phyloP scores from a whole-genome alignment of 1,140 invertebrate genomes.

The Drosophila dunni region DNA sequence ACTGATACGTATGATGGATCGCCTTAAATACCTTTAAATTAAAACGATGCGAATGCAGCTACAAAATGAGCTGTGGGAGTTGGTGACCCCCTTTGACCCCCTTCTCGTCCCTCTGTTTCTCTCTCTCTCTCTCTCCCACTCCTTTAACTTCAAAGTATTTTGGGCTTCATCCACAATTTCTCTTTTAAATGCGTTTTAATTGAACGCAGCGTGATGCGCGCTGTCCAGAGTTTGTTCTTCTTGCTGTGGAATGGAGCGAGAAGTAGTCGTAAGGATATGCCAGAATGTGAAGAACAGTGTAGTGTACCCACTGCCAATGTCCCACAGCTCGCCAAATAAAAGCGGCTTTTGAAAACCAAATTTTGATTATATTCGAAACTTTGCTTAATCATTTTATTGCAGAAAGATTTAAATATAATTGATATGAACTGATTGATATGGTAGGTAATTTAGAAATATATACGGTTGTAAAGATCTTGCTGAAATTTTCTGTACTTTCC shows the following conservation, averaged over 20 bases:
- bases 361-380: no score
- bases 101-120: no score
- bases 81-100: constrained; percentile 1
- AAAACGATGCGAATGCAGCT: constrained; percentile 63
- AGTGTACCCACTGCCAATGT: no score
- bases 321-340: no score
- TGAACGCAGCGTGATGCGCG: constrained; percentile 63
- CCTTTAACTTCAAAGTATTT: constrained; percentile 9
- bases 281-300: background rate
- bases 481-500: no score
- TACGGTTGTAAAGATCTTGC: no score
- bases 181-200: constrained; percentile 76
- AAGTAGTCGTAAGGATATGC: background rate
- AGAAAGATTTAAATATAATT: no score
- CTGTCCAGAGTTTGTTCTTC: constrained; percentile 10
- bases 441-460: no score
- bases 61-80: constrained; percentile 71
- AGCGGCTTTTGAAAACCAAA: no score
- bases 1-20: constrained; percentile 83
- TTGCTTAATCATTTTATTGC: no score
- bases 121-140: no score
- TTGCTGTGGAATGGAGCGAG: background rate
- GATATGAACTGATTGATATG: no score
- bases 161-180: constrained; percentile 17
- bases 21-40: constrained; percentile 85